Conservation (phyloP, 2,888 invertebrate species). For the Bombylius major region DNA sequence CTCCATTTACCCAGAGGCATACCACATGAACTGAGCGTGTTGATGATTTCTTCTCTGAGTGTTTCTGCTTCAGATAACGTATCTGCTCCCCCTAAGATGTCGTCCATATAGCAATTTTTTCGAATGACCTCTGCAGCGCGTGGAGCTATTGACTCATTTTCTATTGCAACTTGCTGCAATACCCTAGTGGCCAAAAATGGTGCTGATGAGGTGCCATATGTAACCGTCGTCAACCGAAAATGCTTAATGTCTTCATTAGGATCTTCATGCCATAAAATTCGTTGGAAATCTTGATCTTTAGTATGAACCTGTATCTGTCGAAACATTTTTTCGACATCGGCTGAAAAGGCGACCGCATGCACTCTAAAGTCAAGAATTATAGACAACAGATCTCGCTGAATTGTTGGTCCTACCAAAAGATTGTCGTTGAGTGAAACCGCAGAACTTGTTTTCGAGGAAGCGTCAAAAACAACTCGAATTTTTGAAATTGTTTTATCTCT, state of each 20-base stretch:
- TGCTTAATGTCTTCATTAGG: background rate
- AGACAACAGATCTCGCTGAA: no score
- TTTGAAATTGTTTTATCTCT: no score
- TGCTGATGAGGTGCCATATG: slow-evolving; percentile 13
- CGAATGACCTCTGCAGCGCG: slow-evolving; percentile 12
- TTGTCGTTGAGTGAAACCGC: no score
- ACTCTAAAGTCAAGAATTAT: no score
- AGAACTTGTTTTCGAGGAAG: no score
- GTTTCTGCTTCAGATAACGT: slow-evolving; percentile 9
- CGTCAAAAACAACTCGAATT: background rate
- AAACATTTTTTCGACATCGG: background rate
- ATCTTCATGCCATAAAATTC: slow-evolving; percentile 1
- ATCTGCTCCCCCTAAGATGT: slow-evolving; percentile 11
- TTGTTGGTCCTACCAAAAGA: no score
- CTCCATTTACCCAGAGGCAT: slow-evolving; percentile 13
- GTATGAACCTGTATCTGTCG: slow-evolving; percentile 1
- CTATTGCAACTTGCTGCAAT: slow-evolving; percentile 11
- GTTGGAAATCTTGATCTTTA: slow-evolving; percentile 3
- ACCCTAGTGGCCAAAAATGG: slow-evolving; percentile 8
- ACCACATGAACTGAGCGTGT: slow-evolving; percentile 4
- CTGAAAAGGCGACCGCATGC: no score
- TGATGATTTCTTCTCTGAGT: slow-evolving; percentile 6
- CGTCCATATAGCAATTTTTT: slow-evolving; percentile 17
- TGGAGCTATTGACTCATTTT: slow-evolving; percentile 15
- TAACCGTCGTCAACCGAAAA: slow-evolving; percentile 10